A percentile compares a stretch with the other conserved stretches of the same genome.
Evolutionary conservation across 2,888 invertebrate genomes (phyloP).

Genomic region (Lasioglossum zephyrum): DNA sequence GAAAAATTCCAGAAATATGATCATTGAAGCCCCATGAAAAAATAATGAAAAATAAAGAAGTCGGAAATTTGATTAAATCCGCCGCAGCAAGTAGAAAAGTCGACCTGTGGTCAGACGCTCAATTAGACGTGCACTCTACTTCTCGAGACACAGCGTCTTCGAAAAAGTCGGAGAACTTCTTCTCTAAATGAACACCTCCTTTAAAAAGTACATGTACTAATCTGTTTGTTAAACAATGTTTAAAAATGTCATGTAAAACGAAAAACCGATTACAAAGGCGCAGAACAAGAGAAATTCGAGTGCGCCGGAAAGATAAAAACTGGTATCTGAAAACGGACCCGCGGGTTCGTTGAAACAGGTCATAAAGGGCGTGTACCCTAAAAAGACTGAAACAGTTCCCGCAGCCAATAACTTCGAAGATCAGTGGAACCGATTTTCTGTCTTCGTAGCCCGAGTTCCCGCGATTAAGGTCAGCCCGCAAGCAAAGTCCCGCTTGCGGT

Average conservation of each 20-base stretch:
- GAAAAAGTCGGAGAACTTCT: background rate
- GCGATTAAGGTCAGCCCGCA: slow-evolving; percentile 15
- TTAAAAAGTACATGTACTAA: background rate
- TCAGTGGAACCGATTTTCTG: slow-evolving; percentile 1
- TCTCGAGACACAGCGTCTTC: background rate
- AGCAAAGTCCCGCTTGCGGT: slow-evolving; percentile 10
- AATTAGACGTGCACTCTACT: background rate
- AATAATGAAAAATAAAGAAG: too few relatives aligned
- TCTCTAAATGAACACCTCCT: background rate
- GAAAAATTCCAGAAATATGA: too few relatives aligned
- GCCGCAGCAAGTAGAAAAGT: background rate
- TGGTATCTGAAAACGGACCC: background rate
- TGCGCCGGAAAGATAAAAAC: background rate
- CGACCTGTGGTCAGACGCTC: background rate
- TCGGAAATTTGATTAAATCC: background rate
- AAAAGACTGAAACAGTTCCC: background rate
- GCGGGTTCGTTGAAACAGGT: background rate
- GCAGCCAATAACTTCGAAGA: slow-evolving; percentile 9
- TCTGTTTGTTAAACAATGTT: background rate
- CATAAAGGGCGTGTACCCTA: background rate
- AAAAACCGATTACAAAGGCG: background rate
- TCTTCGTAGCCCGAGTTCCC: background rate
- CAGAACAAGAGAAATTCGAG: background rate
- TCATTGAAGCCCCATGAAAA: too few relatives aligned
- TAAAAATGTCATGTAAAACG: background rate